Conservation (phyloP, 2,797 vertebrate species). For the Pseudochaenichthys georgianus region DNA sequence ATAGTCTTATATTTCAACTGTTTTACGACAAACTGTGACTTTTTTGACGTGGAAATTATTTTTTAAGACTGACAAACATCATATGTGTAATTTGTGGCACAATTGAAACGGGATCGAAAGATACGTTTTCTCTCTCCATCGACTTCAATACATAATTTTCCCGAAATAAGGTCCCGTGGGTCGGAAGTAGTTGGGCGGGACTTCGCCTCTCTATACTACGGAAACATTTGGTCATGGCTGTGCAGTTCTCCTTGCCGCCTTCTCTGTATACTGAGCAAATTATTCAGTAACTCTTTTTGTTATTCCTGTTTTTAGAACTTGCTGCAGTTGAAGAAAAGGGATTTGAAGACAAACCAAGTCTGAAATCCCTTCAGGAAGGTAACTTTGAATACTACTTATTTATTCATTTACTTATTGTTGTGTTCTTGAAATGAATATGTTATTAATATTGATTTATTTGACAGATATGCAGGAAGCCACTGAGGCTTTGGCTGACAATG, state of each 20-base stretch:
- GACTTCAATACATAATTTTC: too few relatives aligned
- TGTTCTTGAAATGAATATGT: not conserved
- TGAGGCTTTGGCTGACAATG: constrained; percentile 55
- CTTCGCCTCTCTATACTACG: not conserved
- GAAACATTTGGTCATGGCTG: not conserved
- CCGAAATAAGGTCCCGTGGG: too few relatives aligned
- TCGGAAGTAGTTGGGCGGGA: too few relatives aligned
- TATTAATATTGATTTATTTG: not conserved
- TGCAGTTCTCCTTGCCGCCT: not conserved
- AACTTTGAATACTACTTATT: not conserved
- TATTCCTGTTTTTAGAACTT: constrained; percentile 70
- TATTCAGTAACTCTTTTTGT: not conserved
- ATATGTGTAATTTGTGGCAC: too few relatives aligned
- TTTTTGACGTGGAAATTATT: too few relatives aligned
- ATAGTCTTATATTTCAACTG: too few relatives aligned
- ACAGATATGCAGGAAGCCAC: constrained; percentile 74
- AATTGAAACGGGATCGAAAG: too few relatives aligned
- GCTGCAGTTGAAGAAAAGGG: constrained; percentile 66
- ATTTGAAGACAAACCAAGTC: constrained; percentile 55
- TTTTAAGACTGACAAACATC: too few relatives aligned
- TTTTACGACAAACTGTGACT: too few relatives aligned
- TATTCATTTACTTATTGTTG: not conserved
- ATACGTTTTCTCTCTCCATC: too few relatives aligned
- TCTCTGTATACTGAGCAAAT: not conserved
- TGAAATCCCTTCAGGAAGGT: constrained; percentile 79